Percentiles rank a stretch among this genome's conserved stretches.
Evolutionary conservation across 2,888 invertebrate genomes (phyloP).

Genomic region (Apotomis betuletana): DNA sequence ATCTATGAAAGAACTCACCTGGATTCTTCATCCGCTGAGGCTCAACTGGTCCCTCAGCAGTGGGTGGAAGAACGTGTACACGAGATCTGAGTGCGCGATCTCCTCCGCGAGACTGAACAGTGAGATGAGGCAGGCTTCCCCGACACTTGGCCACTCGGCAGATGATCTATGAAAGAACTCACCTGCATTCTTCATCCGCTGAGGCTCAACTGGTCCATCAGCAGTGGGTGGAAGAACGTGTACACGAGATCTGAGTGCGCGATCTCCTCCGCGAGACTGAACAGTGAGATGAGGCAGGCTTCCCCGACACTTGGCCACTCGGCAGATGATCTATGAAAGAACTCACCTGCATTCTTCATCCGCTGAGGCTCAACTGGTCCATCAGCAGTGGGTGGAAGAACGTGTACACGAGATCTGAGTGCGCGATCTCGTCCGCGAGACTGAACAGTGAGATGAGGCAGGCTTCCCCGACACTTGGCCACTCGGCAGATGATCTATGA

Average conservation of each 20-base stretch:
- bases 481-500: slow-evolving; percentile 89
- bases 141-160: no score
- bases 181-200: slow-evolving; percentile 91
- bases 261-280: slow-evolving; percentile 95
- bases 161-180: slow-evolving; percentile 41
- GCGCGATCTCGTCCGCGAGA: no score
- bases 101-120: slow-evolving; percentile 72
- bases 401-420: no score
- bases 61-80: slow-evolving; percentile 99
- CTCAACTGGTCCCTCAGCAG: slow-evolving; percentile 91
- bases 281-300: slow-evolving; percentile 93
- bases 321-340: slow-evolving; percentile 88
- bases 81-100: slow-evolving; percentile 97
- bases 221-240: slow-evolving; percentile 98
- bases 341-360: no score
- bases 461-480: slow-evolving; percentile 94
- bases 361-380: no score
- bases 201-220: slow-evolving; percentile 94
- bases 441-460: slow-evolving; percentile 95
- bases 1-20: no score
- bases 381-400: no score
- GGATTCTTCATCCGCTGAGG: no score
- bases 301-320: slow-evolving; percentile 97
- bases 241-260: slow-evolving; percentile 98
- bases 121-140: no score